A percentile compares a stretch with the other conserved stretches of the same genome.
Conservation (phyloP, 2,797 vertebrate genomes). For the Artibeus lituratus region DNA sequence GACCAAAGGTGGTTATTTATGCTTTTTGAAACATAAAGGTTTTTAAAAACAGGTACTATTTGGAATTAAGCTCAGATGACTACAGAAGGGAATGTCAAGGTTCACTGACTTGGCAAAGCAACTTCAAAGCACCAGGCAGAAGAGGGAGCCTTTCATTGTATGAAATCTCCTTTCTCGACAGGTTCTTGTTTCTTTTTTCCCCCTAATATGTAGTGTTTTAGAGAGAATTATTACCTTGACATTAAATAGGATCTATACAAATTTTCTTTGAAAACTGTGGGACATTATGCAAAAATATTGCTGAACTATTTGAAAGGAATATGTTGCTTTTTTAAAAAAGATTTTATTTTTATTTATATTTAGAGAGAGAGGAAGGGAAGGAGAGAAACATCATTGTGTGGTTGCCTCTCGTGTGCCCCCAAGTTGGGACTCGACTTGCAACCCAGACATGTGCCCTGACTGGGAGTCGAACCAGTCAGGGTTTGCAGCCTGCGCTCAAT, state of each 20-base stretch:
- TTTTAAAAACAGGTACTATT: conserved; percentile 14
- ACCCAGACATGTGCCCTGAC: too few species aligned
- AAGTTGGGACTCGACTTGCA: too few species aligned
- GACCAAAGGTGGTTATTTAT: neutral
- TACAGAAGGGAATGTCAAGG: neutral
- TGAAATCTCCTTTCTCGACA: neutral
- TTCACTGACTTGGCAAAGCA: neutral
- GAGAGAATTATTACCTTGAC: neutral
- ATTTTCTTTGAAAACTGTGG: neutral
- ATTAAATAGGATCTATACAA: neutral
- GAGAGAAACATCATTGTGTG: too few species aligned
- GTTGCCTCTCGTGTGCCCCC: too few species aligned
- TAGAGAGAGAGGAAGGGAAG: too few species aligned
- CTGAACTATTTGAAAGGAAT: neutral
- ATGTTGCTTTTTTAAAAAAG: neutral
- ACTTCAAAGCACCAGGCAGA: neutral
- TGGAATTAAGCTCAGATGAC: conserved; percentile 14
- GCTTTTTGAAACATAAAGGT: neutral
- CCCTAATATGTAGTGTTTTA: neutral
- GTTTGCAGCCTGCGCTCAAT: too few species aligned
- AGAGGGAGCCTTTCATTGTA: neutral
- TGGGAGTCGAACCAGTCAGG: too few species aligned
- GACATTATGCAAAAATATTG: neutral
- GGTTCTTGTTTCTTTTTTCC: neutral
- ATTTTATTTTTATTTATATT: too few species aligned